phyloP scores from a whole-genome alignment of 2,113 vertebrate genomes.

The Festucalex cinctus region DNA sequence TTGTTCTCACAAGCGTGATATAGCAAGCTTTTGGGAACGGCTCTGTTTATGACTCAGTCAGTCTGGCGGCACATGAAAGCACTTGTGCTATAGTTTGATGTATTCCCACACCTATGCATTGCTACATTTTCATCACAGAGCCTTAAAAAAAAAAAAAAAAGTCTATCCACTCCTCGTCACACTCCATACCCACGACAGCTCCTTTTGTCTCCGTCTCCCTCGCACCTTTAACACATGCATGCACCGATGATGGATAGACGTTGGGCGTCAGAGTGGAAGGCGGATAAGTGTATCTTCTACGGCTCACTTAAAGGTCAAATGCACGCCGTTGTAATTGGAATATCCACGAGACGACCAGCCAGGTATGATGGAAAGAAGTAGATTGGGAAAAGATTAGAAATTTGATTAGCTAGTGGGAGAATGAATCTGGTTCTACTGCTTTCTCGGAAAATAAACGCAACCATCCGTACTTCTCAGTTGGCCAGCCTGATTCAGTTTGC shows the following conservation, averaged over 20 bases:
- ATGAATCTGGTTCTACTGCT: conserved; percentile 19
- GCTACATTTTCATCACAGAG: conserved; percentile 79
- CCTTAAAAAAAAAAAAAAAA: conserved; percentile 46
- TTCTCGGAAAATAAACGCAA: conserved; percentile 1
- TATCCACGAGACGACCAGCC: conserved; percentile 79
- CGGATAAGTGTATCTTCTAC: conserved; percentile 96
- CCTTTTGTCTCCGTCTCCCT: conserved; percentile 20
- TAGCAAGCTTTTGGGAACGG: conserved; percentile 56
- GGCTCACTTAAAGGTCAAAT: conserved; percentile 95
- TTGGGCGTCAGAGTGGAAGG: conserved; percentile 88
- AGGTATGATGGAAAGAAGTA: conserved; percentile 55
- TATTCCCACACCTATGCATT: conserved; percentile 67
- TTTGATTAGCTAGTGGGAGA: conserved; percentile 9
- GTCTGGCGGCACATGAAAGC: conserved; percentile 55
- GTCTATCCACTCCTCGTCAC: conserved; percentile 75
- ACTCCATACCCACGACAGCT: conserved; percentile 43
- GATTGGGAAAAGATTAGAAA: not conserved
- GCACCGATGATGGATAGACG: conserved; percentile 86
- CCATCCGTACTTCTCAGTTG: not conserved
- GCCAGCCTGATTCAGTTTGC: not conserved
- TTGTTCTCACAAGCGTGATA: conserved; percentile 72
- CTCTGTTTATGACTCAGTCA: conserved; percentile 71
- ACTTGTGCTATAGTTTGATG: not conserved
- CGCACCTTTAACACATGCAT: conserved; percentile 11
- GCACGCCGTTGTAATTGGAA: conserved; percentile 83